Evolutionary conservation across 64 coral and sea anemone species (phyloP).

Genomic region (Cladopsammia gracilis): DNA sequence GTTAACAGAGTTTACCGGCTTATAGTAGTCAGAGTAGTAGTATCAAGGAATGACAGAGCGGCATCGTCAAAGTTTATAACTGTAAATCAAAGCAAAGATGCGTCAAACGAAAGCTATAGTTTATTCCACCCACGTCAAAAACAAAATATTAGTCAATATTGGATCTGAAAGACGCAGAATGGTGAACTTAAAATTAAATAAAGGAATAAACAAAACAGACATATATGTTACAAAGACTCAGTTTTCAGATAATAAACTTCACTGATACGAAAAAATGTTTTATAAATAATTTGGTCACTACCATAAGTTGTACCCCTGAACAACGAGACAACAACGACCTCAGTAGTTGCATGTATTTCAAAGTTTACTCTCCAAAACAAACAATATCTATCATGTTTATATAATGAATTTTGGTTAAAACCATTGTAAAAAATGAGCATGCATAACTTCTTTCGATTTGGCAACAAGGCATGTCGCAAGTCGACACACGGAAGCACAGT

Average conservation of each 20-base stretch:
- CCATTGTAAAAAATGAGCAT: no score
- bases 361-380: constrained; percentile 6
- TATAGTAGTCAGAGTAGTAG: neutral
- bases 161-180: neutral
- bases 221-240: neutral
- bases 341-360: neutral
- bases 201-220: neutral
- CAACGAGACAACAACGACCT: neutral
- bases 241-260: no score
- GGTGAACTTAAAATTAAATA: neutral
- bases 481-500: no score
- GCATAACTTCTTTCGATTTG: neutral
- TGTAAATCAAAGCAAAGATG: no score
- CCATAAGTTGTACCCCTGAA: neutral
- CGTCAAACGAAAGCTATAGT: neutral
- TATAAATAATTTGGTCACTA: no score
- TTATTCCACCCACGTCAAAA: neutral
- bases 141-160: neutral
- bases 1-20: neutral
- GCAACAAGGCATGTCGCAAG: no score
- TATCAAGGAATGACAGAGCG: no score
- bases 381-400: neutral
- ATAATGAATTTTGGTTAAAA: neutral
- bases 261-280: no score
- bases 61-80: neutral